Base-by-base conservation (phyloP, 2,797 vertebrate species). In the Meriones psammophilus region DNA sequence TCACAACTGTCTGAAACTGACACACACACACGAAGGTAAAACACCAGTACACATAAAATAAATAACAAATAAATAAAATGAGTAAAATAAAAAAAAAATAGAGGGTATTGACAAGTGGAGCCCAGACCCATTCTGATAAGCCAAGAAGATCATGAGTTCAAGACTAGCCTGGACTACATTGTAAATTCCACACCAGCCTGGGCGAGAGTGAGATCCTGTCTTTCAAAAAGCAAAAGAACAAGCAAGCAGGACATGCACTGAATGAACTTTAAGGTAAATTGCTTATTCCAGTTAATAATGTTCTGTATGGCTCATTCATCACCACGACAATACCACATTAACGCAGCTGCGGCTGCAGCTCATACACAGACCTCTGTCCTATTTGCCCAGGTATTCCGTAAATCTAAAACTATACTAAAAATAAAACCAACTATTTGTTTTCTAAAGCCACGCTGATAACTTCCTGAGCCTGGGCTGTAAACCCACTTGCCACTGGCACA, bases 331-430 rank as follows among this genome's bases (percentile, higher is more conserved):
- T 33, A 50, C 58, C 60, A 33, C n/a, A 3, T 64, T 60, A 50
- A 88, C 9, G 9, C 10, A 78, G 14, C 30, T 3, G 3, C 5
- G 4, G 13, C 26, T 1, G 1, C 4, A 15, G 15, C 33, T 39
- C 24, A 8, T 42, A 33, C 13, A 14, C 22, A 66, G 50, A 91
- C 39, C 22, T 77, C 90, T 30, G 0, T 71, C 17, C 36, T 69
- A 30, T 42, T 73, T 89, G 26, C 26, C 83, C 50, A 76, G 20
- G 3, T 28, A 28, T 64, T 66, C 54, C 71, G 2, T 89, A 92
- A 92, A 50, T 33, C 50, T 74, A 83, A 93, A 96, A 60, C 20
- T 54, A 39, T 30, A 18, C 74, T 77, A 58, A 94, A 96, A 93
- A 58, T 84, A 94, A 91, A 79, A 69, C 30, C 26, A 79, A 58